Evolutionary conservation across 2,888 invertebrate species (phyloP), one percentile per base, ranked within the genome.

Genomic region (Tenthredo livida): DNA sequence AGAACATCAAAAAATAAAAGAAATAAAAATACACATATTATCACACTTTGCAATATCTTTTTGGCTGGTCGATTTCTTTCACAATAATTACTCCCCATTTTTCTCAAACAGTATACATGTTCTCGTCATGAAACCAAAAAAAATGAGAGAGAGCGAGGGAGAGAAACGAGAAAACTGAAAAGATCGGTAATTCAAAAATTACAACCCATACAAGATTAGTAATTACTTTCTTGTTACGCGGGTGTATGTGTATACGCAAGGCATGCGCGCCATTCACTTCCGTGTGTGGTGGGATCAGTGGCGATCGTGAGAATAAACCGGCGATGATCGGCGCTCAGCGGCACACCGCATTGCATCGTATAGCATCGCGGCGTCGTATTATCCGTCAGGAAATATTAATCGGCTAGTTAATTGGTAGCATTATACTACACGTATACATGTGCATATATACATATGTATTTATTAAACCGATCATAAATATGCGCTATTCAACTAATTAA

Each of bases 281-380:
- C 72, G 40, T 43, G 72, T 73, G 72, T 73, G 72, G 72, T 73
- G 72, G 67, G 67, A 67, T 67, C 67, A 67, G 67, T 73, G 72
- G 72, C 72, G 72, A 73, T 73, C 72, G 72, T 73, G 72, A 73
- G 72, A 73, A 73, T 73, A 73, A 43, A 43, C 72, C 72, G 72
- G 21, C 40, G 72, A 73, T 73, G 40, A 73, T 73, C 21, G 9
- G 25, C 7, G 12, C 25, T 29, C 67, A 67, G 67, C 67, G 67
- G 67, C 33, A 17, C 33, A 25, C 5, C 33, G 67, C 33, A 33
- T 21, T 33, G 15, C 67, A 17, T 6, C 67, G 33, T 33, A 33
- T 33, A 12, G 5, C 17, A 67, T 29, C 25, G 25, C 33, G 25
- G 29, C 67, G 21, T 25, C 12, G 67, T 67, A 67, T 67, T 73